These are phyloP conservation scores for Chloroceryle amazona DNA, from an alignment of 2,797 vertebrate genomes.

Conservation along the genomic window DNA sequence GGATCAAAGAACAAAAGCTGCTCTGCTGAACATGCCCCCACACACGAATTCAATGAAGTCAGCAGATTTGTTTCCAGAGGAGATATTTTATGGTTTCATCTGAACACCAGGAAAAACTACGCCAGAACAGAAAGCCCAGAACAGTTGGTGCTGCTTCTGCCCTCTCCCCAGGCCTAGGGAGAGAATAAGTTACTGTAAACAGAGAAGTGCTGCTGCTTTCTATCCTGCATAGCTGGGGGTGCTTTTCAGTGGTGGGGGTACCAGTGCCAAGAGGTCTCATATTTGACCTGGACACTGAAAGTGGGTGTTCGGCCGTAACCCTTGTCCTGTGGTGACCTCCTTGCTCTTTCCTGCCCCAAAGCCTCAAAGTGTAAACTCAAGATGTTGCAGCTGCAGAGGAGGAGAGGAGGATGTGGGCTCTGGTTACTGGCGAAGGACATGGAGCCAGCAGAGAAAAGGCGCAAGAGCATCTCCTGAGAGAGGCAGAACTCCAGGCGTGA, in stretches of 20 bases:
- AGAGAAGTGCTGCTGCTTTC: not conserved
- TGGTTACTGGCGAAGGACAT: not conserved
- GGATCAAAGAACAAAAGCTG: not conserved
- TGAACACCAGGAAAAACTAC: not conserved
- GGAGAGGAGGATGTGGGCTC: not conserved
- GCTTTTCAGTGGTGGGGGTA: not conserved
- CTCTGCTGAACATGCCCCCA: not conserved
- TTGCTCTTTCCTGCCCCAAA: not conserved
- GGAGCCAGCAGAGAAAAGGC: not conserved
- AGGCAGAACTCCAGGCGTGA: not conserved
- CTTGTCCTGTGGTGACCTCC: not conserved
- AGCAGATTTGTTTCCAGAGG: not conserved
- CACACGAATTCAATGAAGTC: not conserved
- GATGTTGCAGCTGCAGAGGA: not conserved
- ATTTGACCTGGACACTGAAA: not conserved
- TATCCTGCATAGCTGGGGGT: accelerated
- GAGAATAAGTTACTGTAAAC: not conserved
- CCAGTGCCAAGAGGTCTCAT: not conserved
- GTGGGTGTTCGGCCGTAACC: accelerated
- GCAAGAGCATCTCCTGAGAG: not conserved
- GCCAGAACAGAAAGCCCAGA: not conserved
- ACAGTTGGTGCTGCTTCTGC: not conserved
- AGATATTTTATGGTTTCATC: not conserved
- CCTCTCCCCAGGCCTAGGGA: not conserved
- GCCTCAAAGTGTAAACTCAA: not conserved